A percentile compares a stretch with the other conserved stretches of the same genome.
These are phyloP conservation scores for Drusus annulatus DNA, from an alignment of 1,140 invertebrate genomes.

Conservation along the genomic window DNA sequence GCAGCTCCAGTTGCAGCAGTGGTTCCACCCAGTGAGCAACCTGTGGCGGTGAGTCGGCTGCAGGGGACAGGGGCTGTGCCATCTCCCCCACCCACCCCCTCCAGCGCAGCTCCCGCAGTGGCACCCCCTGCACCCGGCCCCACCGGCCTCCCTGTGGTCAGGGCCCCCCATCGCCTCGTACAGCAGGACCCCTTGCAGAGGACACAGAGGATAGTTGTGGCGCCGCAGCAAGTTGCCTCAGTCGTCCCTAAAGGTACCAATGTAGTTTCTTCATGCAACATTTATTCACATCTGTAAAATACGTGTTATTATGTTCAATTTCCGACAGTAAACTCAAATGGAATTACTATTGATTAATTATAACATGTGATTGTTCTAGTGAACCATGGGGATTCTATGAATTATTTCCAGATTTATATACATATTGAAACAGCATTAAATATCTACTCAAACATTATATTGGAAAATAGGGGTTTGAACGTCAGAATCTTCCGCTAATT, in stretches of 20 bases:
- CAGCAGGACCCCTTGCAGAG: slow-evolving; percentile 68
- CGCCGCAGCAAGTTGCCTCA: slow-evolving; percentile 63
- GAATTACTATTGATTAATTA: too few relatives aligned
- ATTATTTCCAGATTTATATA: too few relatives aligned
- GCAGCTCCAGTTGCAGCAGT: slow-evolving; percentile 61
- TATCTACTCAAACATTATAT: too few relatives aligned
- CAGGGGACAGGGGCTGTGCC: slow-evolving; percentile 44
- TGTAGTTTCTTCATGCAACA: too few relatives aligned
- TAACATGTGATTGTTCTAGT: too few relatives aligned
- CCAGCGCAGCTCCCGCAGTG: slow-evolving; percentile 55
- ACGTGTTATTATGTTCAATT: too few relatives aligned
- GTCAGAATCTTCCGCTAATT: too few relatives aligned
- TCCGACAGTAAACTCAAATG: too few relatives aligned
- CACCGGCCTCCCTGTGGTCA: slow-evolving; percentile 62
- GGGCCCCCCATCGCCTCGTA: slow-evolving; percentile 62
- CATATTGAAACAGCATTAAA: too few relatives aligned
- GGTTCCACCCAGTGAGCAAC: slow-evolving; percentile 61
- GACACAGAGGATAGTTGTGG: slow-evolving; percentile 64
- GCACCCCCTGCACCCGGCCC: slow-evolving; percentile 65
- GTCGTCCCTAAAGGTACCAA: slow-evolving; percentile 63
- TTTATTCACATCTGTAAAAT: too few relatives aligned
- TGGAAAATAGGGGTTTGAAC: too few relatives aligned
- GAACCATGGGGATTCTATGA: too few relatives aligned
- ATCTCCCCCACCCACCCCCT: slow-evolving; percentile 22
- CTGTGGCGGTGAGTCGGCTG: slow-evolving; percentile 54